Conservation (phyloP, 2,113 vertebrate genomes). For the Chauna torquata region DNA sequence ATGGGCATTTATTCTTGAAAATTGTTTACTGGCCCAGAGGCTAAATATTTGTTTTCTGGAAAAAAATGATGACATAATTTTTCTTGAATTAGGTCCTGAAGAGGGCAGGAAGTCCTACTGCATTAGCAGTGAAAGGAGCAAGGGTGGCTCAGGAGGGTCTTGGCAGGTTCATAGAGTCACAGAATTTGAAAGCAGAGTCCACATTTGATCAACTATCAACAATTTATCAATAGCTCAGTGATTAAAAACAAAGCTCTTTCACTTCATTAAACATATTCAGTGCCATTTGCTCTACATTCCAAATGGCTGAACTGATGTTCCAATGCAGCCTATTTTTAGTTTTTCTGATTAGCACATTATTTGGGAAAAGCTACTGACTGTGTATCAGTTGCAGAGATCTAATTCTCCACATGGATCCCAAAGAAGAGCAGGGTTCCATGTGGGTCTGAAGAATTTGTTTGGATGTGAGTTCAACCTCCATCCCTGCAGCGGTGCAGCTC, state of each 20-base stretch:
- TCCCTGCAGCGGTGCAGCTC: neutral
- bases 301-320: constrained; percentile 63
- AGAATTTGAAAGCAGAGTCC: constrained; percentile 1
- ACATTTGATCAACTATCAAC: constrained; percentile 44
- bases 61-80: neutral
- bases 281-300: constrained; percentile 38
- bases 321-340: constrained; percentile 62
- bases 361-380: constrained; percentile 40
- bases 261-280: constrained; percentile 64
- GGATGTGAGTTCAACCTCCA: neutral
- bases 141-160: neutral
- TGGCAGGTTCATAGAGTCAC: constrained; percentile 13
- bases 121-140: neutral
- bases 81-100: constrained; percentile 32
- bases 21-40: constrained; percentile 42
- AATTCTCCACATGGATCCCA: neutral
- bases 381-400: constrained; percentile 29
- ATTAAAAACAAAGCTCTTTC: constrained; percentile 48
- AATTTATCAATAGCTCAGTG: constrained; percentile 43
- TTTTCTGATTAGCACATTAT: constrained; percentile 56
- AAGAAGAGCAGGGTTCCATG: neutral
- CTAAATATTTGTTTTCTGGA: neutral
- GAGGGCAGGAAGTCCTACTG: constrained; percentile 12
- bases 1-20: constrained; percentile 45
- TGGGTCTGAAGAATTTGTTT: neutral